phyloP scores from a whole-genome alignment of 2,888 invertebrate species.

The Aleiodes alternator region DNA sequence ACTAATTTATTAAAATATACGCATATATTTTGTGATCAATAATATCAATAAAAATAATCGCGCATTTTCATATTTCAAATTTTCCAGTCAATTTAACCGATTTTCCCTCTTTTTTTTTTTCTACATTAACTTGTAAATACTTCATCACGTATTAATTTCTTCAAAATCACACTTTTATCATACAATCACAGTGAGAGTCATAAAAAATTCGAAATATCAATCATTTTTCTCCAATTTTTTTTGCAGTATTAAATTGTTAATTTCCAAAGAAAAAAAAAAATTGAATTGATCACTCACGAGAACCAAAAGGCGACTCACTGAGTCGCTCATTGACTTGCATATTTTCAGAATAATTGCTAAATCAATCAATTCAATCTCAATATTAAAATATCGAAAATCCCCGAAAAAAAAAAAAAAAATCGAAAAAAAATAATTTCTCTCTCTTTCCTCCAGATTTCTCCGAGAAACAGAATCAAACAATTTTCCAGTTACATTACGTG shows the following conservation, averaged over 20 bases:
- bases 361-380: background rate
- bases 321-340: conserved; percentile 15
- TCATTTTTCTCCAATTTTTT: too few relatives aligned
- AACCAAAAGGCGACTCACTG: conserved; percentile 27
- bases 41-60: too few relatives aligned
- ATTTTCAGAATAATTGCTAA: background rate
- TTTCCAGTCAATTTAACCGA: too few relatives aligned
- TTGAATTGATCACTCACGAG: conserved; percentile 20
- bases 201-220: too few relatives aligned
- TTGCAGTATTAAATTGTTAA: background rate
- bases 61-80: too few relatives aligned
- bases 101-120: too few relatives aligned
- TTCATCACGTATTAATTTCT: background rate
- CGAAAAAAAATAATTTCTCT: too few relatives aligned
- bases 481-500: conserved; percentile 1
- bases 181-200: conserved; percentile 13
- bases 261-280: conserved; percentile 1
- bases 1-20: too few relatives aligned
- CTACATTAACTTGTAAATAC: background rate
- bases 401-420: too few relatives aligned
- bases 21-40: too few relatives aligned
- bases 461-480: background rate
- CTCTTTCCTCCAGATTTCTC: background rate
- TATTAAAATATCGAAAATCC: too few relatives aligned
- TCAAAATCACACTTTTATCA: conserved; percentile 2